Evolutionary conservation across 2,797 vertebrate species (phyloP).

Genomic region (Petrocephalus schoutedeni): DNA sequence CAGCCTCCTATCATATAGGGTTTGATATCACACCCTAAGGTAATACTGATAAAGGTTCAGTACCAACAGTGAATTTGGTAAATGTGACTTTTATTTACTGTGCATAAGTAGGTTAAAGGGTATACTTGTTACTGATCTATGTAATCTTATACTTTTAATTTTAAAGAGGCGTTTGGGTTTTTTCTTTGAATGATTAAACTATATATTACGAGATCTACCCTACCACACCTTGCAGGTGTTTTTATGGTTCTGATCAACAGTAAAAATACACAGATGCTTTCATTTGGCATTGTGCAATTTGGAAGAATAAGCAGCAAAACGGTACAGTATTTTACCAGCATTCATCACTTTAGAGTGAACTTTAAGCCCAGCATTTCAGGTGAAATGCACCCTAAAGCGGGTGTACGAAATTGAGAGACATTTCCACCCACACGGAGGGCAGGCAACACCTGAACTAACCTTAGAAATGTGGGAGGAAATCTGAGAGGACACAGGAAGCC

Average conservation of each 20-base stretch:
- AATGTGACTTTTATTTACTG: background rate
- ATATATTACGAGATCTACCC: background rate
- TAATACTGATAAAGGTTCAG: background rate
- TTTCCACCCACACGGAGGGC: background rate
- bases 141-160: constrained; percentile 4
- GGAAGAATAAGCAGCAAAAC: background rate
- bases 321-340: background rate
- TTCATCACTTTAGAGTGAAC: background rate
- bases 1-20: background rate
- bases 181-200: background rate
- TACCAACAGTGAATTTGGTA: background rate
- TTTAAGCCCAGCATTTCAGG: background rate
- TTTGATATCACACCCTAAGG: background rate
- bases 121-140: background rate
- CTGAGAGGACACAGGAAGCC: background rate
- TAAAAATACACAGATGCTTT: background rate
- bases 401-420: background rate
- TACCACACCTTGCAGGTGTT: background rate
- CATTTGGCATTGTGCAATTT: background rate
- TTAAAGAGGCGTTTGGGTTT: background rate
- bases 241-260: background rate
- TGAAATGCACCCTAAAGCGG: background rate
- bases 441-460: background rate
- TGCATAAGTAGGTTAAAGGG: constrained; percentile 1
- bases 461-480: constrained; percentile 3